Conservation (phyloP, 2,113 vertebrate genomes). For the western clawed frog (Xenopus tropicalis) region DNA sequence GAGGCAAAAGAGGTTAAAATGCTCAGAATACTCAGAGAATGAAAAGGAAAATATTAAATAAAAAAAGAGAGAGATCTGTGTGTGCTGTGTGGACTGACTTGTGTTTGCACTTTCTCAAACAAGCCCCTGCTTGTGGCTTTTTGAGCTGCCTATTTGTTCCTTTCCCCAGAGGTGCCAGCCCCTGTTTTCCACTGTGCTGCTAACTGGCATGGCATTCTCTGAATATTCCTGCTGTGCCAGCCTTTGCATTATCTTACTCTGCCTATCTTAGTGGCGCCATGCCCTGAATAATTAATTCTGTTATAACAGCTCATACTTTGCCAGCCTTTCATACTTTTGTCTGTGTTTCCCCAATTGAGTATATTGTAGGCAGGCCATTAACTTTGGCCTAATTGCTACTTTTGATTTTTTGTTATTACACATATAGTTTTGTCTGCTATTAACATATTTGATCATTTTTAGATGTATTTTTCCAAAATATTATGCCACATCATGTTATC, state of each 20-base stretch:
- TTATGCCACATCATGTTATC: too few relatives aligned
- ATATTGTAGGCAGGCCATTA: too few relatives aligned
- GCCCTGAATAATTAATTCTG: not conserved
- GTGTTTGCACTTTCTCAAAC: not conserved
- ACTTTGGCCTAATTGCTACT: too few relatives aligned
- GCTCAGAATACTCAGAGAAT: not conserved
- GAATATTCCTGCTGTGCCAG: not conserved
- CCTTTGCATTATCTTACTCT: not conserved
- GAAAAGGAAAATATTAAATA: not conserved
- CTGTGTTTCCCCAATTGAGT: too few relatives aligned
- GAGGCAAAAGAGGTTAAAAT: not conserved
- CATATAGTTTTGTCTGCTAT: too few relatives aligned
- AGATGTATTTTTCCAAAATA: too few relatives aligned
- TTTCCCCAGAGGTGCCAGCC: not conserved
- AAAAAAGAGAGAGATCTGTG: not conserved
- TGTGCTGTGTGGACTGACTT: not conserved
- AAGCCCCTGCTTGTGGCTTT: constrained; percentile 12
- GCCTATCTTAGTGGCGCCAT: not conserved
- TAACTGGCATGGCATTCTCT: not conserved
- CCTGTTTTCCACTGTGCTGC: not conserved
- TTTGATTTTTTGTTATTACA: too few relatives aligned
- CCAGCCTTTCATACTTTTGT: too few relatives aligned
- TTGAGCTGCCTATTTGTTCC: not conserved
- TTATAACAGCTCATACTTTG: too few relatives aligned
- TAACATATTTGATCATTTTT: too few relatives aligned